Conservation (phyloP, 2,113 vertebrate genomes). For the Phylloscopus whistleri region DNA sequence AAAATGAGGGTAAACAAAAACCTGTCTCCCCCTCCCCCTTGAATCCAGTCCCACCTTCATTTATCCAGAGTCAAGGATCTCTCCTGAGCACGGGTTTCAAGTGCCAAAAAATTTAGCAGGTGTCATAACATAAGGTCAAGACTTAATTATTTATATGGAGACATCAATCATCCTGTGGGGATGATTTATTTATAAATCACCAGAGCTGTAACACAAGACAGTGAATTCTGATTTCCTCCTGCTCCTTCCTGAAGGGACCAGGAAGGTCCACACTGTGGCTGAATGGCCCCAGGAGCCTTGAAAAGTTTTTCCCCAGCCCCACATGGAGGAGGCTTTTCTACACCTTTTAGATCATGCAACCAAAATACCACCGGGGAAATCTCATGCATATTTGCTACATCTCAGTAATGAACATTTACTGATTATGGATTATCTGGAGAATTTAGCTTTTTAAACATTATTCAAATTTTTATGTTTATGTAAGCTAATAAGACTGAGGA, state of each 20-base stretch:
- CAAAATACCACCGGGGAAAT: conserved; percentile 48
- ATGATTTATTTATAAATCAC: conserved; percentile 72
- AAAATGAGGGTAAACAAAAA: conserved; percentile 21
- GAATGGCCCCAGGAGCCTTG: neutral
- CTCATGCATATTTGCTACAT: conserved; percentile 65
- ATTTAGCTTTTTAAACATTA: conserved; percentile 75
- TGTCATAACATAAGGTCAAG: conserved; percentile 75
- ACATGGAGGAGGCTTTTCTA: neutral
- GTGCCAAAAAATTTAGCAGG: conserved; percentile 68
- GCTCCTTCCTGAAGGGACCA: neutral
- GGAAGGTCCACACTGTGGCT: neutral
- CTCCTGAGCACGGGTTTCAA: conserved; percentile 34
- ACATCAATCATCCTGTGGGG: conserved; percentile 60
- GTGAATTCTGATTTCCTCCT: conserved; percentile 25
- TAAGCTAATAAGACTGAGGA: conserved; percentile 73
- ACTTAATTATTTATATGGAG: conserved; percentile 78
- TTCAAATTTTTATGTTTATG: conserved; percentile 76
- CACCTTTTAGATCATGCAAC: conserved; percentile 18
- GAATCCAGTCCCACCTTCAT: neutral
- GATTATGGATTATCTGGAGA: conserved; percentile 70
- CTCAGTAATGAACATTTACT: conserved; percentile 74
- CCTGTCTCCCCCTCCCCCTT: neutral
- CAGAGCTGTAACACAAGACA: conserved; percentile 4
- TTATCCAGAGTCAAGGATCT: conserved; percentile 38
- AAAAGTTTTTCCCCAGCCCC: neutral